Evolutionary conservation across 2,888 invertebrate species (phyloP).

Genomic region (Drosophila vallismaia): DNA sequence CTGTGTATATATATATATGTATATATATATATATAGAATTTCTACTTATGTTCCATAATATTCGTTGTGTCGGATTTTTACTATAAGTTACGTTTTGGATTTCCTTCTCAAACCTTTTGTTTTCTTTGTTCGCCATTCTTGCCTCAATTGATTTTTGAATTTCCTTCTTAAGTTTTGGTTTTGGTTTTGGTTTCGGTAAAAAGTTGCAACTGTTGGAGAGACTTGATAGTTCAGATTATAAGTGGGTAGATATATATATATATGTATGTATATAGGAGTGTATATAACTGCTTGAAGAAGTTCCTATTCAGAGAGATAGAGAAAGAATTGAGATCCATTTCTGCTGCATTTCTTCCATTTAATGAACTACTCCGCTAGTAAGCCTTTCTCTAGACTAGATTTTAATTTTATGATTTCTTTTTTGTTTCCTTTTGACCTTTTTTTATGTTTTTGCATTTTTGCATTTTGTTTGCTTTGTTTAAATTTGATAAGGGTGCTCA

Average conservation of each 20-base stretch:
- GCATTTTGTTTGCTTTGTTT: constrained; percentile 26
- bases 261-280: constrained; percentile 37
- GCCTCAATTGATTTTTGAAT: constrained; percentile 27
- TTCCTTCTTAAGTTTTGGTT: constrained; percentile 38
- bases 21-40: constrained; percentile 80
- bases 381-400: constrained; percentile 62
- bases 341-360: constrained; percentile 10
- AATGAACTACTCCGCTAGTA: constrained; percentile 62
- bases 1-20: constrained; percentile 63
- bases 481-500: constrained; percentile 70
- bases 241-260: constrained; percentile 54
- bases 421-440: constrained; percentile 35
- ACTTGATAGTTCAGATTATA: constrained; percentile 54
- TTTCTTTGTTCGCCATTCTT: constrained; percentile 34
- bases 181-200: constrained; percentile 51
- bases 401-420: constrained; percentile 37
- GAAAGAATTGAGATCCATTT: constrained; percentile 53
- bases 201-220: constrained; percentile 54
- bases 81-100: constrained; percentile 81
- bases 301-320: constrained; percentile 48
- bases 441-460: constrained; percentile 31
- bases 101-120: constrained; percentile 74
- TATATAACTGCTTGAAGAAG: constrained; percentile 56
- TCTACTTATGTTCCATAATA: constrained; percentile 84
- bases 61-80: constrained; percentile 84